Percentiles rank a stretch among this genome's conserved stretches.
Conservation (phyloP, 2,797 vertebrate genomes). For the Brachyrhaphis roseni region DNA sequence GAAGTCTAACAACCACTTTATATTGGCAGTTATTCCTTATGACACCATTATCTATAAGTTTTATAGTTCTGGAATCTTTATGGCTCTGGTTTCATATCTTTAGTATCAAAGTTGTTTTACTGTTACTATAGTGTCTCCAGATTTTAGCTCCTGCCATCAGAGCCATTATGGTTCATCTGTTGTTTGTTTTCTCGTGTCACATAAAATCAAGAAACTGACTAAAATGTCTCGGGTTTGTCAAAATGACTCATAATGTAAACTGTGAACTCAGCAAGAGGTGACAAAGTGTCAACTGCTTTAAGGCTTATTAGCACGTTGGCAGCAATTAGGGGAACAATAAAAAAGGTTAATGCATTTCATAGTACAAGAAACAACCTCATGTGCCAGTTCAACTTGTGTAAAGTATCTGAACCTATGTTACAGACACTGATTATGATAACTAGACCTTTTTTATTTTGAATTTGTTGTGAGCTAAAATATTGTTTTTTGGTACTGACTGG, state of each 20-base stretch:
- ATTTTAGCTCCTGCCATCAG: constrained; percentile 22
- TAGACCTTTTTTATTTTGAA: constrained; percentile 9
- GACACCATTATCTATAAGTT: not conserved
- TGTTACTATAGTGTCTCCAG: not conserved
- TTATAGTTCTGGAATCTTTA: not conserved
- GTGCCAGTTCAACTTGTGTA: constrained; percentile 25
- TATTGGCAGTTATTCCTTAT: not conserved
- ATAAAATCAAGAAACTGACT: constrained; percentile 68
- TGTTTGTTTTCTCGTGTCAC: constrained; percentile 57
- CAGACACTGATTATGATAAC: not conserved
- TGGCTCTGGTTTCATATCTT: not conserved
- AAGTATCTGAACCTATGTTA: not conserved
- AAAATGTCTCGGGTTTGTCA: constrained; percentile 60
- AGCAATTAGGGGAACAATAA: constrained; percentile 55
- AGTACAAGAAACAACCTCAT: constrained; percentile 14
- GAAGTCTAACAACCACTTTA: too few species aligned
- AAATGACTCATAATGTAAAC: constrained; percentile 67
- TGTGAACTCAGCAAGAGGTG: constrained; percentile 69
- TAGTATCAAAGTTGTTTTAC: not conserved
- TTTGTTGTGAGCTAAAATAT: constrained; percentile 26
- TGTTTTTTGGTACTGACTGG: constrained; percentile 23
- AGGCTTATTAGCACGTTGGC: constrained; percentile 60
- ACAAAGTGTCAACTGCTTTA: constrained; percentile 68
- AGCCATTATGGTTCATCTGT: constrained; percentile 42
- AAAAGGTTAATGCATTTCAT: constrained; percentile 35